These are phyloP conservation scores for Drosophila atroscutellata DNA, from an alignment of 2,888 invertebrate genomes.

Conservation along the genomic window DNA sequence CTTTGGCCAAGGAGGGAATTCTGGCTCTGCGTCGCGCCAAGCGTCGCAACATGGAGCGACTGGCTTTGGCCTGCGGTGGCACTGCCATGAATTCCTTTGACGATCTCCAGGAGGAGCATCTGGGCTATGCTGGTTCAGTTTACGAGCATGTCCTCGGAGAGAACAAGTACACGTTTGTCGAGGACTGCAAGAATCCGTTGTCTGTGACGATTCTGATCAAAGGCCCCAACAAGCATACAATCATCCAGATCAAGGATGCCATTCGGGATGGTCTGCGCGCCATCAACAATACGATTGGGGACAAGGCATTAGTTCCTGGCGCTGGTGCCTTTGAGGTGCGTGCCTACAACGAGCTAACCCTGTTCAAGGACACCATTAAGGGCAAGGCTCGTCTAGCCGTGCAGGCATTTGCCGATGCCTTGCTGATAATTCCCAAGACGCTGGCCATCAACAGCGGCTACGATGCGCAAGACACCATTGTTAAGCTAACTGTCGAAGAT, in stretches of 20 bases:
- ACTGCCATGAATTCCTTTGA: conserved; percentile 97
- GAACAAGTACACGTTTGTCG: conserved; percentile 98
- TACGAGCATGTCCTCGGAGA: conserved; percentile 99
- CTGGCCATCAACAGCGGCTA: conserved; percentile 97
- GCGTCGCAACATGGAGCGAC: conserved; percentile 98
- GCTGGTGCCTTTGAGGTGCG: conserved; percentile 98
- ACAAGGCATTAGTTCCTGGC: conserved; percentile 95
- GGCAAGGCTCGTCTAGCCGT: conserved; percentile 95
- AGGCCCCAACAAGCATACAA: conserved; percentile 98
- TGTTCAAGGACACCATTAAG: conserved; percentile 93
- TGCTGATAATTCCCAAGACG: conserved; percentile 97
- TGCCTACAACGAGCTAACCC: conserved; percentile 91
- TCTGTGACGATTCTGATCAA: conserved; percentile 98
- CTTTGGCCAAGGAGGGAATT: conserved; percentile 98
- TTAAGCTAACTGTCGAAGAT: conserved; percentile 96
- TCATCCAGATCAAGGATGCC: conserved; percentile 98
- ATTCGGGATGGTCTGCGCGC: conserved; percentile 98
- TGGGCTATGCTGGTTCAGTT: conserved; percentile 96
- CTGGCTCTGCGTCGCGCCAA: conserved; percentile 97
- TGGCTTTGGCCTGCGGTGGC: conserved; percentile 98
- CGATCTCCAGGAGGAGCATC: conserved; percentile 92
- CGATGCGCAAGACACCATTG: conserved; percentile 97
- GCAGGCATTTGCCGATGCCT: conserved; percentile 97
- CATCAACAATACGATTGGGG: conserved; percentile 98
- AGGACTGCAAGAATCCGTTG: conserved; percentile 96